These are phyloP conservation scores for Melospiza melodia DNA, from an alignment of 2,113 vertebrate genomes.

Conservation along the genomic window DNA sequence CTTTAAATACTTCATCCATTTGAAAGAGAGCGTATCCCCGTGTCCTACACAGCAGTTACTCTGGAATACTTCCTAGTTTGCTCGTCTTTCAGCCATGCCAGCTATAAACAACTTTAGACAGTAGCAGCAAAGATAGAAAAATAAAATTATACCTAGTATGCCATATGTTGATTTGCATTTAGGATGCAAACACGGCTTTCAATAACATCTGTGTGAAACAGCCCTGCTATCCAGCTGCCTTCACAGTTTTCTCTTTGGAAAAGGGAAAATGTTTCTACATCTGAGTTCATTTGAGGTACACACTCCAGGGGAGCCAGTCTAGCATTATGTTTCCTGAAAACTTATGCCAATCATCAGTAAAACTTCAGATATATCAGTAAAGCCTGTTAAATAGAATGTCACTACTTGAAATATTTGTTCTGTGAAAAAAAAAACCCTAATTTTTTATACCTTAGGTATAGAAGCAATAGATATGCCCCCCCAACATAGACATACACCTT, in stretches of 20 bases:
- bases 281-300: not conserved
- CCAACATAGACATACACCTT: not conserved
- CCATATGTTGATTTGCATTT: constrained; percentile 28
- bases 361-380: not conserved
- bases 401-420: not conserved
- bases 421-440: not conserved
- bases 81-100: not conserved
- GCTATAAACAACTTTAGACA: constrained; percentile 6
- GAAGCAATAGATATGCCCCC: not conserved
- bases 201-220: constrained; percentile 56
- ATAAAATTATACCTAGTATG: not conserved
- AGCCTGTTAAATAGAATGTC: not conserved
- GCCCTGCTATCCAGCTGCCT: constrained; percentile 28
- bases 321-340: not conserved
- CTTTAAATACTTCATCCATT: not conserved
- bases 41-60: not conserved
- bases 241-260: constrained; percentile 31
- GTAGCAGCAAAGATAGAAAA: constrained; percentile 38
- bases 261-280: not conserved
- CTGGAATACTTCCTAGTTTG: not conserved
- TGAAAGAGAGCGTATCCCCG: not conserved
- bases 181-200: constrained; percentile 25
- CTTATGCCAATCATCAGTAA: not conserved
- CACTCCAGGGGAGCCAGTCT: not conserved
- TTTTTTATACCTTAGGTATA: constrained; percentile 13